These are phyloP conservation scores for Strix aluco DNA, from an alignment of 2,113 vertebrate species.

Conservation along the genomic window DNA sequence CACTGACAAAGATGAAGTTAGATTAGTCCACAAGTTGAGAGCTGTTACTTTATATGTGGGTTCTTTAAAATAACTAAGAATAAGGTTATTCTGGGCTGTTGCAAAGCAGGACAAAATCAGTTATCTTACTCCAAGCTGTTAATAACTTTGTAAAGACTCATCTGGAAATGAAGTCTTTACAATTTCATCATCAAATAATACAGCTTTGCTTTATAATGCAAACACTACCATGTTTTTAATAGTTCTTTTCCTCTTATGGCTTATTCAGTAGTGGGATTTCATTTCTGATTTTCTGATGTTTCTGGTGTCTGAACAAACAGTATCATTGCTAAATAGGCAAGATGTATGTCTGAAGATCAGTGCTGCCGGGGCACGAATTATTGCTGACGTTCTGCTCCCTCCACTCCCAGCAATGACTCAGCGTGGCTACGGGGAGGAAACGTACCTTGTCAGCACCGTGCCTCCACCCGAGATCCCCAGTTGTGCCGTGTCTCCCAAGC, in stretches of 20 bases:
- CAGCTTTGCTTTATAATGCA: background rate
- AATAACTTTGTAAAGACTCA: background rate
- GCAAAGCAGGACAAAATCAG: background rate
- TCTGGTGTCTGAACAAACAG: background rate
- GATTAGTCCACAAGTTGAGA: background rate
- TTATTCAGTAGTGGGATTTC: background rate
- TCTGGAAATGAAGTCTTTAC: background rate
- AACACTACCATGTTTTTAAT: background rate
- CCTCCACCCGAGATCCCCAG: background rate
- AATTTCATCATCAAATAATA: background rate
- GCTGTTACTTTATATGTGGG: background rate
- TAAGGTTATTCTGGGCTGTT: background rate
- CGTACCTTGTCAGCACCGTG: conserved; percentile 41
- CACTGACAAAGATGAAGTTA: background rate
- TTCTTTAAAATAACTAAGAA: background rate
- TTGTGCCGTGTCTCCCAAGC: conserved; percentile 75
- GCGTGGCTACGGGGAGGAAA: conserved; percentile 54
- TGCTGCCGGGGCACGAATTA: accelerated
- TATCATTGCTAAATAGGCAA: background rate
- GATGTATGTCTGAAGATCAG: background rate
- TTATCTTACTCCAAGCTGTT: background rate
- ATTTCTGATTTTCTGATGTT: background rate
- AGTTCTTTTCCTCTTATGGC: background rate
- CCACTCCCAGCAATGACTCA: conserved; percentile 31
- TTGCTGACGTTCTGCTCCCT: background rate